Evolutionary conservation across 2,888 invertebrate genomes (phyloP).

Genomic region (Pachymerium ferrugineum): DNA sequence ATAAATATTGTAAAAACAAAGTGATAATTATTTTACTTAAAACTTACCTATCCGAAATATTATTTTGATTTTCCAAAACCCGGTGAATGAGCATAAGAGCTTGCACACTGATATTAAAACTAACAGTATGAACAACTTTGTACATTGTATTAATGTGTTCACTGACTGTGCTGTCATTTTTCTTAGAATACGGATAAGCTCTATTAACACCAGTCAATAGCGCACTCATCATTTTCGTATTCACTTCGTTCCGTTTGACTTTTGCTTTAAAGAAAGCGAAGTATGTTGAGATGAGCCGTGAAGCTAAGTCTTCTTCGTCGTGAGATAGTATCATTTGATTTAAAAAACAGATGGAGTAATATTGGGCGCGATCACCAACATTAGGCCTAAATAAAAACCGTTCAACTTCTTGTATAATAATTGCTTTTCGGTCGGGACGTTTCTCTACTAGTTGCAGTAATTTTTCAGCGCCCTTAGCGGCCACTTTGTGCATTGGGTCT

Average conservation of each 20-base stretch:
- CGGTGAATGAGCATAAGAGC: conserved; percentile 60
- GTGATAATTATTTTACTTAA: background rate
- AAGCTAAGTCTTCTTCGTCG: conserved; percentile 69
- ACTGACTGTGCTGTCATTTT: conserved; percentile 52
- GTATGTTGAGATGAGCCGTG: conserved; percentile 80
- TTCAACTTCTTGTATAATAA: conserved; percentile 82
- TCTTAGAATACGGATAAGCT: conserved; percentile 74
- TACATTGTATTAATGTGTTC: conserved; percentile 71
- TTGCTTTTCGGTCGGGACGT: conserved; percentile 87
- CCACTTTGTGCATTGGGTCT: conserved; percentile 81
- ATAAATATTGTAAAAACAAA: background rate
- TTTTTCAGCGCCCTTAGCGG: conserved; percentile 79
- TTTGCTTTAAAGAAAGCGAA: conserved; percentile 92
- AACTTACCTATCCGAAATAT: conserved; percentile 55
- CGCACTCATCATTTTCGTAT: conserved; percentile 76
- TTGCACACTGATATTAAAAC: conserved; percentile 61
- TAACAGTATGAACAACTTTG: conserved; percentile 71
- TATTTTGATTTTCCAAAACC: conserved; percentile 53
- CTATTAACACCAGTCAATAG: conserved; percentile 75
- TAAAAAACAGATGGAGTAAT: conserved; percentile 87
- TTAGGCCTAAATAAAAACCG: conserved; percentile 82
- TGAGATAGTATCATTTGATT: conserved; percentile 73
- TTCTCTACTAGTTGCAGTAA: conserved; percentile 71
- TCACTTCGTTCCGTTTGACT: conserved; percentile 72
- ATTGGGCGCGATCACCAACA: conserved; percentile 77